phyloP scores from a whole-genome alignment of 92 coral and sea anemone genomes.

The Virgularia gustaviana region DNA sequence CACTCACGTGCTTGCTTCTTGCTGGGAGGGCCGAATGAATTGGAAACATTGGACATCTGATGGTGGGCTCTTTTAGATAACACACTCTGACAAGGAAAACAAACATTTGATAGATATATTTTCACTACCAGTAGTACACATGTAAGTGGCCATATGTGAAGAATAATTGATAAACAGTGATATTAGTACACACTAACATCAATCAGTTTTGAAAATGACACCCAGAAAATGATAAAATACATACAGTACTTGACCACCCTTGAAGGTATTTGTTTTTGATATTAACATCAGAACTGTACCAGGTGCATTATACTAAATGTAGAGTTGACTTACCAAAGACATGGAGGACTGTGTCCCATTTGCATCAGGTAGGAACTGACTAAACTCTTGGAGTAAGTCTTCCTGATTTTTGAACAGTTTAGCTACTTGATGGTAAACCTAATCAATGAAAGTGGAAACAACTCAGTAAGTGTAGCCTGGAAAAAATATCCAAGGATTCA shows the following conservation, averaged over 20 bases:
- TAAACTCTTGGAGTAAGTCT: conserved; percentile 89
- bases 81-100: conserved; percentile 51
- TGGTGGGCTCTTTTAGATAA: conserved; percentile 75
- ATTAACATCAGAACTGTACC: too few species aligned
- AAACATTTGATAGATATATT: not conserved
- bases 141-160: not conserved
- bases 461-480: too few species aligned
- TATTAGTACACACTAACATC: too few species aligned
- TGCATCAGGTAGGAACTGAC: conserved; percentile 99
- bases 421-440: conserved; percentile 98
- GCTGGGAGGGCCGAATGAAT: conserved; percentile 80
- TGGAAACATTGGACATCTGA: conserved; percentile 63
- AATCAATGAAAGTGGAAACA: not conserved
- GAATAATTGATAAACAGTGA: too few species aligned
- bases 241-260: too few species aligned
- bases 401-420: conserved; percentile 96
- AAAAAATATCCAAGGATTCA: too few species aligned
- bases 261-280: too few species aligned
- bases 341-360: conserved; percentile 60
- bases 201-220: too few species aligned
- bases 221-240: too few species aligned
- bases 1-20: conserved; percentile 71
- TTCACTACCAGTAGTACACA: not conserved
- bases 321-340: not conserved
- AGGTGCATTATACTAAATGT: too few species aligned